Evolutionary conservation across 2,888 invertebrate genomes (phyloP).

Genomic region (Scotopteryx bipunctaria): DNA sequence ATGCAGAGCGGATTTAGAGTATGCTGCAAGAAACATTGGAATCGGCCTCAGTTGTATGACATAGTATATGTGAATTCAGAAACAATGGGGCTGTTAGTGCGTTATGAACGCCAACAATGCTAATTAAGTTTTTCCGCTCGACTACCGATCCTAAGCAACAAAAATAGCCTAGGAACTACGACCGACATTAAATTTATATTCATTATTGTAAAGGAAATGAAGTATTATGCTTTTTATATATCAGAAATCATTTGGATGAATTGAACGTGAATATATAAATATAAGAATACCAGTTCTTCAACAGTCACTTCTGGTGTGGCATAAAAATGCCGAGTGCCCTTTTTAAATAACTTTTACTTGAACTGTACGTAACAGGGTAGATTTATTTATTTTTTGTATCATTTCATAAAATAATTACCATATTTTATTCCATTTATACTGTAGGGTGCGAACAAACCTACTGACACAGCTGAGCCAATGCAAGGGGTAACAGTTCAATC

Average conservation of each 20-base stretch:
- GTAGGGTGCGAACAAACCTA: slow-evolving; percentile 9
- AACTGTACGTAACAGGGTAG: too few relatives aligned
- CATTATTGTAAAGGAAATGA: neutral
- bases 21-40: neutral
- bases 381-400: too few relatives aligned
- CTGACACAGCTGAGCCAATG: slow-evolving; percentile 41
- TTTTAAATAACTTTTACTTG: too few relatives aligned
- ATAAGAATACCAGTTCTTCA: too few relatives aligned
- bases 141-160: slow-evolving; percentile 11
- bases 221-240: neutral
- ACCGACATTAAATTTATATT: neutral
- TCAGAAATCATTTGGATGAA: too few relatives aligned
- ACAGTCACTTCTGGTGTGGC: too few relatives aligned
- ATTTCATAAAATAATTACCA: too few relatives aligned
- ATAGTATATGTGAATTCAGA: neutral
- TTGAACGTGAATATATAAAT: too few relatives aligned
- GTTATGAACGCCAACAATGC: slow-evolving; percentile 12
- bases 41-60: too few relatives aligned
- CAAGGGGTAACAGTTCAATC: slow-evolving; percentile 44
- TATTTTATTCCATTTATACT: neutral
- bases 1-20: too few relatives aligned
- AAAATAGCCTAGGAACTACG: slow-evolving; percentile 16
- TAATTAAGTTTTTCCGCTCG: slow-evolving; percentile 30
- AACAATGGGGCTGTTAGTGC: slow-evolving; percentile 8
- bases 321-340: too few relatives aligned